phyloP scores from a whole-genome alignment of 1,140 invertebrate genomes.

The Bombus pyrosoma region DNA sequence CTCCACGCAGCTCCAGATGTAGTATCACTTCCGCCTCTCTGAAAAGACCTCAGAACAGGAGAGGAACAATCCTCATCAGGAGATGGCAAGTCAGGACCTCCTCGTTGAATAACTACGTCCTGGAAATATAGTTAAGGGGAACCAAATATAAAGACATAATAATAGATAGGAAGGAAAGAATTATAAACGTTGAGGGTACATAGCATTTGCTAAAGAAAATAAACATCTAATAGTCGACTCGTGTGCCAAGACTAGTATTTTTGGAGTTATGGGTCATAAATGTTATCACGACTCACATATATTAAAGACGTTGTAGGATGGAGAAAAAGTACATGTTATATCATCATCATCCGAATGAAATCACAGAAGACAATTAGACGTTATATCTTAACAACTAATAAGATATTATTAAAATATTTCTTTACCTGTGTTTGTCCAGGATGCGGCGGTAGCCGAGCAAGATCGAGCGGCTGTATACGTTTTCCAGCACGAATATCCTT shows the following conservation, averaged over 20 bases:
- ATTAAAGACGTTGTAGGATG: background rate
- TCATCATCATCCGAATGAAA: background rate
- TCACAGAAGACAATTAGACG: background rate
- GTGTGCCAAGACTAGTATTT: background rate
- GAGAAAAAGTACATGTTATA: background rate
- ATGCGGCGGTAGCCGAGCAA: conserved; percentile 84
- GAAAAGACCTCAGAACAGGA: conserved; percentile 80
- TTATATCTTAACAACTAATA: background rate
- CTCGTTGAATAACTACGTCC: conserved; percentile 80
- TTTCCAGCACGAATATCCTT: conserved; percentile 96
- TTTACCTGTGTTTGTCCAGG: conserved; percentile 81
- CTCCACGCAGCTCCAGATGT: conserved; percentile 72
- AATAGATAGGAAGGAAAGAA: background rate
- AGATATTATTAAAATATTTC: background rate
- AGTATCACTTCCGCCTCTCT: conserved; percentile 70
- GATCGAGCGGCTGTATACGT: conserved; percentile 86
- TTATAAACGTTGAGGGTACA: background rate
- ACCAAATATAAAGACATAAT: background rate
- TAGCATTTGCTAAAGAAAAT: background rate
- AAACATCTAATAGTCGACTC: background rate
- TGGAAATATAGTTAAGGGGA: conserved; percentile 43
- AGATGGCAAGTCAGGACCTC: conserved; percentile 78
- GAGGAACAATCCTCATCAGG: conserved; percentile 81
- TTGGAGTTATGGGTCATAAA: background rate
- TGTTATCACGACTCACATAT: background rate